Percentiles rank a stretch among this genome's conserved stretches.
Conservation (phyloP, 2,113 vertebrate species). For the Brevimyrus niger region DNA sequence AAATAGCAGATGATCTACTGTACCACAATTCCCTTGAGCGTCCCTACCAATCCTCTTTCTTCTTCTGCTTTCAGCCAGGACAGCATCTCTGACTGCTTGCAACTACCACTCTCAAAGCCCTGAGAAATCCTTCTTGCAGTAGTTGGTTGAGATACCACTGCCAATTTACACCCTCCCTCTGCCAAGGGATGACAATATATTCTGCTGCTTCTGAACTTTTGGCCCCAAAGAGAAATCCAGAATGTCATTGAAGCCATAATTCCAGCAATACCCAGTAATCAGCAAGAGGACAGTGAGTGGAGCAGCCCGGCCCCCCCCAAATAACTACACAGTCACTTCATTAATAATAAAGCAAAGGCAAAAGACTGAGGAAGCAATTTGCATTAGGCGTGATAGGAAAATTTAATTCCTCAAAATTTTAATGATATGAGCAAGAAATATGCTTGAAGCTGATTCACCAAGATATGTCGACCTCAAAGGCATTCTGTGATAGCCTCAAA, state of each 20-base stretch:
- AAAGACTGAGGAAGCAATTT: constrained; percentile 1
- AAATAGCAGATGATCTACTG: neutral
- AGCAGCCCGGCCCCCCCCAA: neutral
- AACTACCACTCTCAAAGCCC: neutral
- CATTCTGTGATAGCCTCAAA: constrained; percentile 7
- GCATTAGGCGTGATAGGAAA: neutral
- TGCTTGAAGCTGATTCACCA: constrained; percentile 2
- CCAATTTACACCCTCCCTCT: neutral
- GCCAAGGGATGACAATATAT: neutral
- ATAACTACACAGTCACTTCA: constrained; percentile 9
- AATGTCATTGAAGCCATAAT: neutral
- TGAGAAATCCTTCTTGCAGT: neutral
- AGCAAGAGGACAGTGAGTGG: neutral
- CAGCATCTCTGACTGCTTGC: neutral
- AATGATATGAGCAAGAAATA: neutral
- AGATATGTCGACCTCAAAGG: constrained; percentile 11
- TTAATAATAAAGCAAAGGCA: neutral
- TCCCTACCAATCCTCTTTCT: neutral
- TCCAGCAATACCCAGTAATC: neutral
- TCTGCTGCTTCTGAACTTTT: neutral
- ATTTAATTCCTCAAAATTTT: neutral
- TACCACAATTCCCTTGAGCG: neutral
- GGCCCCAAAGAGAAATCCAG: neutral
- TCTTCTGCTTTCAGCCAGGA: neutral
- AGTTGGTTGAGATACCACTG: neutral